phyloP scores from a whole-genome alignment of 2,888 invertebrate species.

The Maniola hyperantus region DNA sequence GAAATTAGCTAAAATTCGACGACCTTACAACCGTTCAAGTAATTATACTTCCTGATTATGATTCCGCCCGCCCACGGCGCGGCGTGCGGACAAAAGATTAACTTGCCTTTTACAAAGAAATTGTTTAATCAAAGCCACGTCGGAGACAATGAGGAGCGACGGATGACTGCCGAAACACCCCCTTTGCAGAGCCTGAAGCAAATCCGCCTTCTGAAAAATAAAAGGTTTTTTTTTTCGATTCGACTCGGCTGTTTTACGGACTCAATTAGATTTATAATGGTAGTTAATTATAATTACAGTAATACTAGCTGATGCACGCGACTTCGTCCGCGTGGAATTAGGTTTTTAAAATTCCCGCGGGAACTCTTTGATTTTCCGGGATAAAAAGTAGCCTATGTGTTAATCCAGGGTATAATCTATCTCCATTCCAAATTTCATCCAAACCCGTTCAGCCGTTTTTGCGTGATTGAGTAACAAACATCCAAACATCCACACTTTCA shows the following conservation, averaged over 20 bases:
- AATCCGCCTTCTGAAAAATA: not conserved
- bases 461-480: too few relatives aligned
- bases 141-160: slow-evolving; percentile 1
- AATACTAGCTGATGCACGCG: too few relatives aligned
- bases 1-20: not conserved
- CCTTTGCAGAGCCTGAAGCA: not conserved
- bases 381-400: too few relatives aligned
- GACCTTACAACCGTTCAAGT: not conserved
- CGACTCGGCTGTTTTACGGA: not conserved
- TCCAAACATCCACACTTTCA: too few relatives aligned
- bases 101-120: not conserved
- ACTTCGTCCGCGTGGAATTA: too few relatives aligned
- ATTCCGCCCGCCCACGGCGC: not conserved
- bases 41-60: slow-evolving; percentile 6
- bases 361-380: too few relatives aligned
- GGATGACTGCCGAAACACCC: not conserved
- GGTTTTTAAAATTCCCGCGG: too few relatives aligned
- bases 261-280: not conserved
- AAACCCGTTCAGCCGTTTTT: too few relatives aligned
- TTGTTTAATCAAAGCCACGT: slow-evolving; percentile 13
- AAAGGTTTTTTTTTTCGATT: not conserved
- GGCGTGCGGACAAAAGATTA: not conserved
- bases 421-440: too few relatives aligned
- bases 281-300: too few relatives aligned
- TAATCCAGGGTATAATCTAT: too few relatives aligned